A percentile compares a stretch with the other conserved stretches of the same genome.
These are phyloP conservation scores for Morphnarchus princeps DNA, from an alignment of 2,113 vertebrate species.

Conservation along the genomic window DNA sequence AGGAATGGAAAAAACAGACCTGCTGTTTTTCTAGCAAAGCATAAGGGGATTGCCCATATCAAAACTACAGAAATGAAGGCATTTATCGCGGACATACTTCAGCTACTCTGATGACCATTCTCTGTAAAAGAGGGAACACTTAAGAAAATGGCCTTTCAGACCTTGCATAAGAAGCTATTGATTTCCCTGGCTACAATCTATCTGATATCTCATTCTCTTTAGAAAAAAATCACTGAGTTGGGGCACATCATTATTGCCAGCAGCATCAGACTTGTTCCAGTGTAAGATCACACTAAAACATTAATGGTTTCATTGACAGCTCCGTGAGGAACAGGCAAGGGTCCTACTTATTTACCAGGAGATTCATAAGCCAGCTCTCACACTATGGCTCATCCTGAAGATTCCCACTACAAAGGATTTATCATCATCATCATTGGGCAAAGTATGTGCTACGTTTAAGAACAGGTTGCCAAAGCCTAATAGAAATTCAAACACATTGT, in stretches of 20 bases:
- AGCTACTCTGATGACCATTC: background rate
- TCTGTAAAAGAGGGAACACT: background rate
- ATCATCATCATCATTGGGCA: background rate
- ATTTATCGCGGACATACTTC: background rate
- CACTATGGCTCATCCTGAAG: background rate
- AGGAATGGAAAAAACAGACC: background rate
- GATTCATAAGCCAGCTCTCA: background rate
- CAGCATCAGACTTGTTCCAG: background rate
- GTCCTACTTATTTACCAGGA: background rate
- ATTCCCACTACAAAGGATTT: background rate
- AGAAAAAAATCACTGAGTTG: background rate
- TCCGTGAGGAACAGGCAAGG: background rate
- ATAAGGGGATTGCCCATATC: background rate
- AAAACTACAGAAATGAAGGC: background rate
- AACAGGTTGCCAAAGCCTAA: background rate
- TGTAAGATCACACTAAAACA: background rate
- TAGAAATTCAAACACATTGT: background rate
- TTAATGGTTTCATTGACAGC: background rate
- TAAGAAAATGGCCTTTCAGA: background rate
- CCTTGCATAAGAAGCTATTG: background rate
- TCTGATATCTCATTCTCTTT: background rate
- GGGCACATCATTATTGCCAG: background rate
- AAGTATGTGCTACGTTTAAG: background rate
- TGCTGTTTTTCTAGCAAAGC: background rate
- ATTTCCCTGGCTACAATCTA: background rate